phyloP scores from a whole-genome alignment of 2,888 invertebrate species.

The Caenorhabditis uteleia region DNA sequence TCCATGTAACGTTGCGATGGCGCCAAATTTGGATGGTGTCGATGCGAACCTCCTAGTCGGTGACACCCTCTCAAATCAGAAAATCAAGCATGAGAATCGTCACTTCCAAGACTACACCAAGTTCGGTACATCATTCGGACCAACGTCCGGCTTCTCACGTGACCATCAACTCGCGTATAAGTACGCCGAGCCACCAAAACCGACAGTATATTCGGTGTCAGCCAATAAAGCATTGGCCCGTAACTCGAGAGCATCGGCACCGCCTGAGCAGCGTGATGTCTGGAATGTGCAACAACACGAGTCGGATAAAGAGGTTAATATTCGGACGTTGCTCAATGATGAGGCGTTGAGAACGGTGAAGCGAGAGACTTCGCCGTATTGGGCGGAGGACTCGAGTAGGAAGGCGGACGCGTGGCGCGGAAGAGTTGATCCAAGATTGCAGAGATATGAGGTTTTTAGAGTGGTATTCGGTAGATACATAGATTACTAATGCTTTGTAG shows the following conservation, averaged over 20 bases:
- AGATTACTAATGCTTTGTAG: neutral
- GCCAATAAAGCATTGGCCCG: slow-evolving; percentile 37
- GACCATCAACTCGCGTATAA: slow-evolving; percentile 51
- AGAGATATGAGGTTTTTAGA: slow-evolving; percentile 38
- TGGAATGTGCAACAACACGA: slow-evolving; percentile 43
- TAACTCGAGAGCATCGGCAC: slow-evolving; percentile 39
- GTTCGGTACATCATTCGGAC: slow-evolving; percentile 60
- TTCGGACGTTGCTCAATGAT: slow-evolving; percentile 60
- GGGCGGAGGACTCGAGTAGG: slow-evolving; percentile 49
- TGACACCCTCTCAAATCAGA: slow-evolving; percentile 65
- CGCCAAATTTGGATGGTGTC: slow-evolving; percentile 54
- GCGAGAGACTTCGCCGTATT: slow-evolving; percentile 52
- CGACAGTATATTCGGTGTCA: slow-evolving; percentile 42
- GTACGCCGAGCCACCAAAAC: slow-evolving; percentile 32
- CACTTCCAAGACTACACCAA: slow-evolving; percentile 52
- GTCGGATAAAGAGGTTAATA: slow-evolving; percentile 51
- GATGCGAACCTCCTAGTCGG: slow-evolving; percentile 54
- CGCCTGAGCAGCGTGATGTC: slow-evolving; percentile 49
- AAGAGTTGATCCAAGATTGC: slow-evolving; percentile 53
- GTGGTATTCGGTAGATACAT: slow-evolving; percentile 1
- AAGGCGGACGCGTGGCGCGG: slow-evolving; percentile 57
- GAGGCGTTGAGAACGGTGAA: slow-evolving; percentile 50
- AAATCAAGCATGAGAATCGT: slow-evolving; percentile 48
- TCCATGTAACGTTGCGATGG: slow-evolving; percentile 58
- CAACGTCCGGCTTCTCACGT: slow-evolving; percentile 59